Base-by-base conservation (phyloP, 1,140 invertebrate genomes). In the Galendromus occidentalis region DNA sequence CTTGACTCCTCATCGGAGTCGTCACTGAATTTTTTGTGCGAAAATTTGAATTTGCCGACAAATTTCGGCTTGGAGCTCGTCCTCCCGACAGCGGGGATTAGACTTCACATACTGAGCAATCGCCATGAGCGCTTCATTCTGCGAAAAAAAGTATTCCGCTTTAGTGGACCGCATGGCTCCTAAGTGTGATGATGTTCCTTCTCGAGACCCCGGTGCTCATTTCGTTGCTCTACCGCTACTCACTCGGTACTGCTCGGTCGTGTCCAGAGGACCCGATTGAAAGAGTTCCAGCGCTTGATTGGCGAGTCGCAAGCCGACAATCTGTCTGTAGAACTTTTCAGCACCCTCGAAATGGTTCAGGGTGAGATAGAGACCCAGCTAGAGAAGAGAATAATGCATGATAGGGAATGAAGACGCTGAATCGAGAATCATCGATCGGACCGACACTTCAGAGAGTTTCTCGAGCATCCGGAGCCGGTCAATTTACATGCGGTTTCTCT, bases 21-120 rank as follows among this genome's bases (percentile, higher is more conserved):
- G 2, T 59, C 22, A 59, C 51, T 59, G 51, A 22, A 59, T 33
- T 17, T 14, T 14, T 33, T 59, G 17, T 17, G 51, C 51, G 20
- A 59, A 59, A 14, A 22, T 33, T 33, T 59, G 25, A 33, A 59
- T 59, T 9, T 59, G 51, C 14, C 22, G 14, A 17, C 25, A 17
- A 25, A 59, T 59, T 22, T 59, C 14, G 51, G 51, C 51, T 22
- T 59, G 51, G 14, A 59, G 51, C 14, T 59, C 51, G 1, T 59
- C 51, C 25, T 59, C 51, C 14, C 51, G 51, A 59, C 51, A 59
- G 25, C 51, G 51, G 51, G 51, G 51, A 25, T 59, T 59, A 1
- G 51, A 4, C 20, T 59, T 59, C 17, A 59, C 33, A 22, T 18
- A 59, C 12, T 59, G 25, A 2, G 22, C 51, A 9, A 59, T 59